Evolutionary conservation across 1,140 invertebrate genomes (phyloP), one percentile per base, ranked within the genome.

Genomic region (Drosophila nannoptera): DNA sequence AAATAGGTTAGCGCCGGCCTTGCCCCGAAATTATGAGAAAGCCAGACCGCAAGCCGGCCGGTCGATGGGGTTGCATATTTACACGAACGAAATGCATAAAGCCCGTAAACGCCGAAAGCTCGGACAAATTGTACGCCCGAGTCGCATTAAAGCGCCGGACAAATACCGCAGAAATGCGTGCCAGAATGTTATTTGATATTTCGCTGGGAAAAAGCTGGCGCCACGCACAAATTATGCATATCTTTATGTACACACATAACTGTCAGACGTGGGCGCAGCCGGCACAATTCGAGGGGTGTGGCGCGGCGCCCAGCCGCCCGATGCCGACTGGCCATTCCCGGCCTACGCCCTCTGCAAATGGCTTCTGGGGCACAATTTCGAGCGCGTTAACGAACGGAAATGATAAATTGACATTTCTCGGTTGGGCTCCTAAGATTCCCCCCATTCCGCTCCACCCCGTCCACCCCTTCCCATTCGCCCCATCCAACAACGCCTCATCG

Each of bases 1-100:
- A 83, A 84, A 84, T 83, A 84, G 64, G 38, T 55, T 63, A 62
- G 58, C 58, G 64, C 64, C 64, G 59, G 80, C 78, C 78, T 84
- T 84, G 78, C 80, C 75, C 80, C 83, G 45, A 74, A 76, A 73
- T 7, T 2, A 43, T 58, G 75, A 78, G 49, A 69, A 75, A 66
- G 40, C 43, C 40, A 46, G 29, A 16, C 0, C 14, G 7, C 4
- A 12, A 33, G 16, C 5, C 12, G 8, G 9, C 4, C 7, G 7
- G 11, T 4, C 7, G 32, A 7, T 35, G 46, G 40, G 45, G 16
- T 8, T 66, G 63, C 64, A 83, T 83, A 84, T 83, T 84, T 69
- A 84, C 78, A 83, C 76, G 78, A 73, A 73, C 78, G 58, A 80
- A 78, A 83, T 83, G 78, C 78, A 83, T 83, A 83, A 84, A 69